Percentiles rank a stretch among this genome's conserved stretches.
Evolutionary conservation across 2,113 vertebrate species (phyloP).

Genomic region (Struthidea cinerea): DNA sequence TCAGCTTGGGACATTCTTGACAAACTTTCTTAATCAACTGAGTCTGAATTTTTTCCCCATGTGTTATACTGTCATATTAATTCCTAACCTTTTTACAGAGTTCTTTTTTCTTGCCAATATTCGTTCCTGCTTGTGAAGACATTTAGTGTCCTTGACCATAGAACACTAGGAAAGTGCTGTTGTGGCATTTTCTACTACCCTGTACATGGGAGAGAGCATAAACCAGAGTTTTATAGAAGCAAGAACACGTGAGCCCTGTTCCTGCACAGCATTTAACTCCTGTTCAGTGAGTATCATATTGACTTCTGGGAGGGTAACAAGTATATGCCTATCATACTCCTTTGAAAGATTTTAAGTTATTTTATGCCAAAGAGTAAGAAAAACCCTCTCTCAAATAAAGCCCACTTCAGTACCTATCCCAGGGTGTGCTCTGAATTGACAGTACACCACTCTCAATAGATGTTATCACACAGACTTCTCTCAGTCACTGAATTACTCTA

Average conservation of each 20-base stretch:
- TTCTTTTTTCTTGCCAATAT: slow-evolving; percentile 18
- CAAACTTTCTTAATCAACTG: not conserved
- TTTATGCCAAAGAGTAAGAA: not conserved
- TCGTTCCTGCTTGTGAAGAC: slow-evolving; percentile 57
- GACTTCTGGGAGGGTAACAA: not conserved
- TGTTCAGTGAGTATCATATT: not conserved
- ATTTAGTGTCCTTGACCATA: slow-evolving; percentile 39
- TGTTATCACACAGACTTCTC: not conserved
- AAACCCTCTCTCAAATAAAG: not conserved
- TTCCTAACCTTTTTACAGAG: slow-evolving; percentile 51
- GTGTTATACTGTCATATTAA: not conserved
- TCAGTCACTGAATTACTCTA: not conserved
- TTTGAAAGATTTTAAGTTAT: not conserved
- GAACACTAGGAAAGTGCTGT: slow-evolving; percentile 2
- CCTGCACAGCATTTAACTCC: not conserved
- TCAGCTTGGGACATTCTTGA: not conserved
- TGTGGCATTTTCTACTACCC: not conserved
- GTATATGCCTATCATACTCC: not conserved
- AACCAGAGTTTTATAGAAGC: not conserved
- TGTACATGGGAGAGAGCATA: not conserved
- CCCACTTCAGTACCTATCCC: not conserved
- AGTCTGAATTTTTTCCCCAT: not conserved
- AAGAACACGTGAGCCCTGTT: not conserved
- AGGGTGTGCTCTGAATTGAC: not conserved
- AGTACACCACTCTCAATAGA: not conserved